phyloP scores from a whole-genome alignment of 2,888 invertebrate species.

The Dyspetes luteomarginatus region DNA sequence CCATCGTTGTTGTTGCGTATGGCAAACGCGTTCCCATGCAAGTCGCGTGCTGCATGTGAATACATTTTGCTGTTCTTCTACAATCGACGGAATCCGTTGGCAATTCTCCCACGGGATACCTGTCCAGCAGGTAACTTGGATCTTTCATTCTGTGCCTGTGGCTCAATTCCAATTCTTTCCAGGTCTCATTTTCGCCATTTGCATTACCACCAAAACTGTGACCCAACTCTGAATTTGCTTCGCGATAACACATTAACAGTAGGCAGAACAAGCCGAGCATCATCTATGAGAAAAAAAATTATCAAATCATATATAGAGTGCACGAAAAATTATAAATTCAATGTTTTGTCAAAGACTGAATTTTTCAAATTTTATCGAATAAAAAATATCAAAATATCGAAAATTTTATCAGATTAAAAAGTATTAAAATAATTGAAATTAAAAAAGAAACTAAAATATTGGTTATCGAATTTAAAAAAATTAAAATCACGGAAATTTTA shows the following conservation, averaged over 20 bases:
- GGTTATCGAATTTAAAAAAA: too few relatives aligned
- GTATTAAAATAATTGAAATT: too few relatives aligned
- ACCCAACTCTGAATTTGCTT: slow-evolving; percentile 70
- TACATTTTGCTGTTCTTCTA: slow-evolving; percentile 89
- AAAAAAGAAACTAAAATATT: too few relatives aligned
- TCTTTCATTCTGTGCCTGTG: slow-evolving; percentile 75
- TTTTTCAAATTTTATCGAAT: background rate
- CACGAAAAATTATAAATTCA: too few relatives aligned
- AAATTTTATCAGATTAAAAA: too few relatives aligned
- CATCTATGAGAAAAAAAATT: slow-evolving; percentile 42
- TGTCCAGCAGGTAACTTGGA: slow-evolving; percentile 75
- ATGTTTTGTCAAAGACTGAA: background rate
- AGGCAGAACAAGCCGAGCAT: slow-evolving; percentile 43
- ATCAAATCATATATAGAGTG: slow-evolving; percentile 2
- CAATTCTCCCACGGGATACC: slow-evolving; percentile 76
- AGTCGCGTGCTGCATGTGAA: slow-evolving; percentile 86
- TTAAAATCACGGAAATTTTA: too few relatives aligned
- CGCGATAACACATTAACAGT: slow-evolving; percentile 31
- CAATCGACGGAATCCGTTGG: slow-evolving; percentile 83
- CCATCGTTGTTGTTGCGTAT: slow-evolving; percentile 90
- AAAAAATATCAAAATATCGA: too few relatives aligned
- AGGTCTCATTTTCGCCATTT: slow-evolving; percentile 73
- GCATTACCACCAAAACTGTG: slow-evolving; percentile 71
- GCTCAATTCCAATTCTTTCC: slow-evolving; percentile 72
- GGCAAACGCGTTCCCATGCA: slow-evolving; percentile 93